Base-by-base conservation (phyloP, 1,140 invertebrate genomes). In the Centruroides vittatus region DNA sequence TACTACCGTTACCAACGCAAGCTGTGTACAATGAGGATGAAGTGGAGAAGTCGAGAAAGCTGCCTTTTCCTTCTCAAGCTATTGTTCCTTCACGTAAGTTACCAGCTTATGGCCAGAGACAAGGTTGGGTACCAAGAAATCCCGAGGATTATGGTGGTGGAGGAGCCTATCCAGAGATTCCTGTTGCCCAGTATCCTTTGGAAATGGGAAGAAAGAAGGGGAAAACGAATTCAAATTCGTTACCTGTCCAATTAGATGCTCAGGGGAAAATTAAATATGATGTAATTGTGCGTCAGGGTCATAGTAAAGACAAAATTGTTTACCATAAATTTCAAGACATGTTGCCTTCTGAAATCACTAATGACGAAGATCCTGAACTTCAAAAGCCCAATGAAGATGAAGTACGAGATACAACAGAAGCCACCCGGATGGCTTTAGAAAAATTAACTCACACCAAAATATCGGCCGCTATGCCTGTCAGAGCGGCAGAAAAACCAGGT, bases 111-210 rank as follows among this genome's bases (percentile, higher is more conserved):
- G 93, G 94, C 1, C 86, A 93, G 67, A 82, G 96, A 65, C 86
- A 88, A 77, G 92, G 92, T 70, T 99, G 93, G 91, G 78, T 97
- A 5, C 96, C 96, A 12, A 75, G 94, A 60, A 81, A 60, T 58
- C 51, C 65, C 47, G 66, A 82, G 80, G 88, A 90, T 76, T 91
- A 83, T 80, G 82, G 82, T 68, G 95, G 99, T 85, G 97, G 97
- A 7, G 97, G 97, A 10, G 92, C 97, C 0, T 99, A 94, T 76
- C 96, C 97, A 1, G 97, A 99, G 78, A 95, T 99, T 61, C 88
- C 87, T 73, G 86, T 98, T 11, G 93, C 93, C 0, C 97, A 99
- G 70, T 96, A 93, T 77, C 97, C 97, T 0, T 74, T 99, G 41
- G 85, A 85, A 64, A 88, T 96, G 80, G 86, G 87, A 36, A 65